A percentile compares a stretch with the other conserved stretches of the same genome.
Conservation (phyloP, 2,888 invertebrate genomes). For the Metallyticus violacea region DNA sequence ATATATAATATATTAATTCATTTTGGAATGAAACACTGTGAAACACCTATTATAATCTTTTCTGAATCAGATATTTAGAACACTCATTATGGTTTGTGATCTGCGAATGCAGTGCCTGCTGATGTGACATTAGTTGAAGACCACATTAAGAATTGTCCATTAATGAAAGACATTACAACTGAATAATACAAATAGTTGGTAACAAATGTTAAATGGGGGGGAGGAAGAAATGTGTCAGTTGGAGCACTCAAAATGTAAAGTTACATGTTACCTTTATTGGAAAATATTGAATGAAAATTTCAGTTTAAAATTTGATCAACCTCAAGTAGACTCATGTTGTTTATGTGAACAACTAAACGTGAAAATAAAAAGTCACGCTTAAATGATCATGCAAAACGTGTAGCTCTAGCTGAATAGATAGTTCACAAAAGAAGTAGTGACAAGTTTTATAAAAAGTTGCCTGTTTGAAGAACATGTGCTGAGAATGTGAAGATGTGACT, state of each 20-base stretch:
- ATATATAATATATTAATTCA: too few species aligned
- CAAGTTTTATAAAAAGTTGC: background rate
- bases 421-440: background rate
- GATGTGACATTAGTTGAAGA: background rate
- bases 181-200: background rate
- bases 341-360: background rate
- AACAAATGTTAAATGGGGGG: background rate
- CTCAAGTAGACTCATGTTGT: background rate
- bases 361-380: background rate
- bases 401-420: background rate
- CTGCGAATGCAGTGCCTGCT: background rate
- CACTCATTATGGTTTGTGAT: too few species aligned
- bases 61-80: too few species aligned
- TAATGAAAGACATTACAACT: background rate
- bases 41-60: too few species aligned
- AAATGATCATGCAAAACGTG: background rate
- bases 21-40: too few species aligned
- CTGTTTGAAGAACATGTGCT: background rate
- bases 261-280: background rate
- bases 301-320: background rate
- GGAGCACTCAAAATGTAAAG: background rate
- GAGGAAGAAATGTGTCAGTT: background rate
- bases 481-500: background rate
- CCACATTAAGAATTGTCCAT: background rate
- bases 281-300: background rate